Conservation (phyloP, 2,797 vertebrate genomes). For the Chrosomus eos region DNA sequence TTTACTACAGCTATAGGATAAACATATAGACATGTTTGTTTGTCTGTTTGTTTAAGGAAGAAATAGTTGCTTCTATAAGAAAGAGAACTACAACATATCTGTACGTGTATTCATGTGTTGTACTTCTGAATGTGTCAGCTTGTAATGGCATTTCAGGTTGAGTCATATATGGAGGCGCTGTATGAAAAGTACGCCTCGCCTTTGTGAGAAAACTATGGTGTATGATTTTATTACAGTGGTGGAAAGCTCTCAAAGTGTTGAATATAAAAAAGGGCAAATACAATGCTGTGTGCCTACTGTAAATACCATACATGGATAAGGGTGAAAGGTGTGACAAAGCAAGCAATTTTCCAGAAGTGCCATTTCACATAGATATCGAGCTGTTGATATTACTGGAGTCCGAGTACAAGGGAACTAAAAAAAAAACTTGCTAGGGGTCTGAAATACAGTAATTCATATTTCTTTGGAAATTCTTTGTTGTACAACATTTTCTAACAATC, state of each 20-base stretch:
- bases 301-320: slow-evolving; percentile 12
- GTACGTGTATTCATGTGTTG: neutral
- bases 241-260: slow-evolving; percentile 6
- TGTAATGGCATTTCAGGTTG: slow-evolving; percentile 4
- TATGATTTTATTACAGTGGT: slow-evolving; percentile 7
- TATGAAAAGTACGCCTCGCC: neutral
- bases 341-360: neutral
- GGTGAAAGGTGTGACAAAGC: slow-evolving; percentile 1
- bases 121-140: neutral
- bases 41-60: neutral
- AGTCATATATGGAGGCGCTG: slow-evolving; percentile 21
- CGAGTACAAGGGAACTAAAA: neutral
- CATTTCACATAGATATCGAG: neutral
- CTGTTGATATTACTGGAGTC: neutral
- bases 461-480: neutral
- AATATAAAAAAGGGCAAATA: neutral
- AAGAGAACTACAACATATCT: neutral
- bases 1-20: neutral
- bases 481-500: neutral
- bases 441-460: neutral
- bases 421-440: neutral
- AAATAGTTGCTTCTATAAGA: neutral
- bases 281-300: slow-evolving; percentile 1
- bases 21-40: neutral
- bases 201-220: slow-evolving; percentile 19